Evolutionary conservation across 2,888 invertebrate species (phyloP), one percentile per base, ranked within the genome.

Genomic region (Cerceris ruficornis): DNA sequence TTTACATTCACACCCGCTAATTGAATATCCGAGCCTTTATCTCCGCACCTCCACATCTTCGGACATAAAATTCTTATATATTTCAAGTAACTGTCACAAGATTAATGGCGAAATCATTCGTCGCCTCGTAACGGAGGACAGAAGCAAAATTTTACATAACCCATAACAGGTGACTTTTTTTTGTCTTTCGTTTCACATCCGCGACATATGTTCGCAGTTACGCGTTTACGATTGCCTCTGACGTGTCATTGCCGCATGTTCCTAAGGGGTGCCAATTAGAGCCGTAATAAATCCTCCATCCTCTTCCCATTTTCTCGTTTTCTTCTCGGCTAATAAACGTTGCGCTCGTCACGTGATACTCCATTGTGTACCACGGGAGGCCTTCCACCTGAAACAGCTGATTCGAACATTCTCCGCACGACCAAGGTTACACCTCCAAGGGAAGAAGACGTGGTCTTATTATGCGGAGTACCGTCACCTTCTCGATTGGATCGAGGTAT

Each of bases 371-470:
- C 79, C 76, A 75, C 80, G 62, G 75, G 67, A 75, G 75, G 62
- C 72, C 82, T 75, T 80, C 82, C 79, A 77, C 70, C 60, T 76
- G 77, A 78, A 87, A 83, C 86, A 87, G 86, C 88, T 87, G 88
- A 88, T 87, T 81, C 85, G 64, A 68, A 64, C 82, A 69, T 79
- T 87, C 86, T 80, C 81, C 68, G 69, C 70, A 67, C 68, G 77
- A 82, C 75, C 85, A 85, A 85, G 85, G 86, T 82, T 79, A 75
- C 79, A 69, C 72, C 52, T 74, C 71, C 57, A 42, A 66, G 71
- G 73, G 77, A 71, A 69, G 73, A 81, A 77, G 68, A 80, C 78
- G 65, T 60, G 75, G 58, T 75, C 74, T 76, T 67, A 62, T 68
- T 77, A 59, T 55, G 59, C 28, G 57, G 43, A 15, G 58, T 50